Percentiles rank a stretch among this genome's conserved stretches.
Conservation (phyloP, 1,140 invertebrate species). For the Armadillidium nasatum region DNA sequence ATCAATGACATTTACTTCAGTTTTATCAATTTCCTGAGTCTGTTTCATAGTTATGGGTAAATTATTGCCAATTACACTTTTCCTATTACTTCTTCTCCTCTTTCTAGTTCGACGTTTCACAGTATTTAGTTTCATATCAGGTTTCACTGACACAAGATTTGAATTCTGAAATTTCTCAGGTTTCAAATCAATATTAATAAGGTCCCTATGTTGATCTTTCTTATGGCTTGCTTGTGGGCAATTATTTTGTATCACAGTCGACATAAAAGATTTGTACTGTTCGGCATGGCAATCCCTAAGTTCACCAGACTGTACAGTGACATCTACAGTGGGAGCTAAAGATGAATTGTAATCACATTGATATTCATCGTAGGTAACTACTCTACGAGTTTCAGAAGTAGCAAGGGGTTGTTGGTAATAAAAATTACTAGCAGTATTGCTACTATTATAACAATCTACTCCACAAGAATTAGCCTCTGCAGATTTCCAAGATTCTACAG, state of each 20-base stretch:
- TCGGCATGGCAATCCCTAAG: not conserved
- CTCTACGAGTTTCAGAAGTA: not conserved
- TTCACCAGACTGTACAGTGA: not conserved
- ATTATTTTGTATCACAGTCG: not conserved
- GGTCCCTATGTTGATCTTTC: not conserved
- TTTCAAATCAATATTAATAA: not conserved
- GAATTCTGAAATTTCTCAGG: not conserved
- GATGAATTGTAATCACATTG: not conserved
- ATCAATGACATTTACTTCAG: not conserved
- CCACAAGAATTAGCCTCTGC: not conserved
- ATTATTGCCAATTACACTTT: not conserved
- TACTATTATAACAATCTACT: not conserved
- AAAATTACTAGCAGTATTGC: no score
- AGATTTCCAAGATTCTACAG: not conserved
- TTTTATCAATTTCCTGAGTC: not conserved
- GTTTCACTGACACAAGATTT: not conserved
- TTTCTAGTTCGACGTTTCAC: not conserved
- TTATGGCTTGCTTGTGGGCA: not conserved
- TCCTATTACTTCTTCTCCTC: not conserved
- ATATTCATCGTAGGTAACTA: not conserved
- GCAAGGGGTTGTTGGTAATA: not conserved
- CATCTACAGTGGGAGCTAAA: no score
- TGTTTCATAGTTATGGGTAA: not conserved
- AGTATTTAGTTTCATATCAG: not conserved
- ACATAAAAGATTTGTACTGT: conserved; percentile 2